Base-by-base conservation (phyloP, 2,797 vertebrate genomes). In the Falco columbarius region DNA sequence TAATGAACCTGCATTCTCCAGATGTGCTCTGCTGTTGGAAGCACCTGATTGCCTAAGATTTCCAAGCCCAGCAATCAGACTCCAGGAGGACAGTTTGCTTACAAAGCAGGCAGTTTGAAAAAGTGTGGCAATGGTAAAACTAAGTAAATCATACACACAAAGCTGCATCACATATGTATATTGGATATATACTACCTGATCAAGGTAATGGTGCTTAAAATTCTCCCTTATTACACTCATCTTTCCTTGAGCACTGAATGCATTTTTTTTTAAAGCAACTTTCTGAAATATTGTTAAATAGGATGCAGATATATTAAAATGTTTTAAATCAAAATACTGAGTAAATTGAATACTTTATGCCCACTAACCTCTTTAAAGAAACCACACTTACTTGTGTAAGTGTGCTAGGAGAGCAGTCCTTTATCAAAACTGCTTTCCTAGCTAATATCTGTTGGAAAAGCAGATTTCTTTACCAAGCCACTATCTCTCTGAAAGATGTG, bases 1-100 rank as follows among this genome's bases (percentile, higher is more conserved):
- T 90, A 95, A 96, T 66, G 71, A 97, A 93, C 51, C 63, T 81
- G 52, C 40, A 47, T 92, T 89, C 71, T 95, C 90, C 94, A 95
- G 96, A 95, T 88, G 92, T 79, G 81, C 54, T 82, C 54, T 91
- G 59, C 44, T 94, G 52, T 49, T 83, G 81, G 55, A 67, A 93
- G 73, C 55, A 62, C 70, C 59, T 61, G 83, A 82, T 67, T 95
- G 80, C 63, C 56, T 71, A 74, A 76, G 79, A 86, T 85, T 92
- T 81, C 81, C 91, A 91, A 73, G 55, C 58, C 51, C 61, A 47
- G 75, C 47, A 81, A 74, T 90, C 40, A 49, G 17, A 72, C 30
- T 47, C 84, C 42, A 51, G 68, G 58, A 95, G 24, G n/a, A 56
- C 27, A 63, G 38, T 18, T 42, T 71, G 26, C 76, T 88, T 88